Percentiles rank a stretch among this genome's conserved stretches.
Evolutionary conservation across 2,888 invertebrate genomes (phyloP).

Genomic region (Oligia fasciuncula): DNA sequence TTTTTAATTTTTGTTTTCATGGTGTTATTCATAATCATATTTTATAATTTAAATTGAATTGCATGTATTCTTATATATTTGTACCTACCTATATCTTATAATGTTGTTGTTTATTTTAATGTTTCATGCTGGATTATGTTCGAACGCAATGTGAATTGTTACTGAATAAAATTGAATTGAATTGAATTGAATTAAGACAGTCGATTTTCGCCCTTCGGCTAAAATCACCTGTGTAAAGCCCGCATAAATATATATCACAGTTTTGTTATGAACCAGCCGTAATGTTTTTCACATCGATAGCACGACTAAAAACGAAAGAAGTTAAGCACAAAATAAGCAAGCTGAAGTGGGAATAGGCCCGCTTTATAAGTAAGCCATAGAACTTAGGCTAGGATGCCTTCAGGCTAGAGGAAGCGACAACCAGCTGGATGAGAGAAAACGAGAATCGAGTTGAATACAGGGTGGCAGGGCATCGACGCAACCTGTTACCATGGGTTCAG

Average conservation of each 20-base stretch:
- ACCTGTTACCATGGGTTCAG: background rate
- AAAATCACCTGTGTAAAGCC: background rate
- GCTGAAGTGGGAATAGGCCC: background rate
- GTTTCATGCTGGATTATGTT: too few species aligned
- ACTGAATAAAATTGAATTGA: too few species aligned
- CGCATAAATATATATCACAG: background rate
- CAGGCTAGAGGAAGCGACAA: background rate
- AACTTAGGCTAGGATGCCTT: background rate
- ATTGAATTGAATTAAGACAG: too few species aligned
- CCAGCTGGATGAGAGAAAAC: background rate
- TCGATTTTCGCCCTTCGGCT: background rate
- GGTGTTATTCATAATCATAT: too few species aligned
- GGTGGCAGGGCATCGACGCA: background rate
- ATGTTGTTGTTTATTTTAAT: too few species aligned
- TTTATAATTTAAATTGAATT: too few species aligned
- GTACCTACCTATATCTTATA: too few species aligned
- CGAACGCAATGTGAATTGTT: too few species aligned
- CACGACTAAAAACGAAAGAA: background rate
- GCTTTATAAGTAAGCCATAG: background rate
- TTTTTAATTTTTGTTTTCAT: too few species aligned
- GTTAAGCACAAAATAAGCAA: background rate
- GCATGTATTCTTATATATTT: too few species aligned
- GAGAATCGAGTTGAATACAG: background rate
- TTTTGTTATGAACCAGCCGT: background rate
- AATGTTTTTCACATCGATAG: background rate